These are phyloP conservation scores for Pomatorhinus ruficollis DNA, from an alignment of 2,113 vertebrate genomes.

Conservation along the genomic window DNA sequence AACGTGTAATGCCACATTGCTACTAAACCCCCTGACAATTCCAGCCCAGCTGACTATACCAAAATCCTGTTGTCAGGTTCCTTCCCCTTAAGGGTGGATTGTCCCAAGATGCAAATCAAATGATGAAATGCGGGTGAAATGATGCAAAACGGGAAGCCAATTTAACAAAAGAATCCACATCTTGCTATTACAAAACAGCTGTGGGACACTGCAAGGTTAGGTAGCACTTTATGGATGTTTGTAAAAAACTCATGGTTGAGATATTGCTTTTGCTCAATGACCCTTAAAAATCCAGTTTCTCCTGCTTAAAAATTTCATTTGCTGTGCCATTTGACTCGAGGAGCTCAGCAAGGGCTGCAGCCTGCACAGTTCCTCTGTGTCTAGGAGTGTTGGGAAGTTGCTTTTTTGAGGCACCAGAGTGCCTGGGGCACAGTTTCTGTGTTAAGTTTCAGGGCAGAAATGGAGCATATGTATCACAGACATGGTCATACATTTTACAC, in stretches of 20 bases:
- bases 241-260: neutral
- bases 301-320: neutral
- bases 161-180: neutral
- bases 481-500: neutral
- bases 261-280: neutral
- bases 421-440: neutral
- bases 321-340: neutral
- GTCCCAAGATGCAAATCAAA: neutral
- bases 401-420: neutral
- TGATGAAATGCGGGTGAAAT: neutral
- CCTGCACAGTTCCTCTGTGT: neutral
- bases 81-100: neutral
- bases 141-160: neutral
- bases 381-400: neutral
- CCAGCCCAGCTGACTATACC: neutral
- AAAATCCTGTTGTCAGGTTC: neutral
- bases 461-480: neutral
- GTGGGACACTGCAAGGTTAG: neutral
- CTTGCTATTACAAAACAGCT: neutral
- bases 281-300: neutral
- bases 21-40: neutral
- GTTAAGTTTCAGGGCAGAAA: neutral
- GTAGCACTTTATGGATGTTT: neutral
- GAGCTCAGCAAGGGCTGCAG: neutral
- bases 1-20: neutral